A percentile compares a stretch with the other conserved stretches of the same genome.
phyloP scores from a whole-genome alignment of 2,113 vertebrate species.

The Prunella himalayana region DNA sequence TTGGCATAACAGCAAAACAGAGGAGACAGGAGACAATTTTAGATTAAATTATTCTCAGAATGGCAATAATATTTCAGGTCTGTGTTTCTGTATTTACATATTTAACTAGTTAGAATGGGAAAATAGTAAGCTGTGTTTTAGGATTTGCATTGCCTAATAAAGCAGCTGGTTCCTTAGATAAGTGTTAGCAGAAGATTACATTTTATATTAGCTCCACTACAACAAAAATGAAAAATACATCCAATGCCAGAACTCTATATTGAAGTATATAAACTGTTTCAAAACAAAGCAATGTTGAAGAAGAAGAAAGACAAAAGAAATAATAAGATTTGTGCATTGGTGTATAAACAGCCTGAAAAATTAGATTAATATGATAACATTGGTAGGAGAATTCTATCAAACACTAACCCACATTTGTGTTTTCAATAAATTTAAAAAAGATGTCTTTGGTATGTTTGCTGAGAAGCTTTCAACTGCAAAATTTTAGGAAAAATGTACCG shows the following conservation, averaged over 20 bases:
- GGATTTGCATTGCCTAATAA: not conserved
- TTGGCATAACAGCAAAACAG: accelerated
- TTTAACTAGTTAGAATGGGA: not conserved
- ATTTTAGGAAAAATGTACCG: not conserved
- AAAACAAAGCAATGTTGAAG: not conserved
- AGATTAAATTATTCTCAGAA: not conserved
- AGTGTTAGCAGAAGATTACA: not conserved
- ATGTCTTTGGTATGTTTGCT: not conserved
- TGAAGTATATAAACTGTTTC: not conserved
- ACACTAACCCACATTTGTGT: not conserved
- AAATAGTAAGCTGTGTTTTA: not conserved
- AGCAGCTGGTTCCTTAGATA: not conserved
- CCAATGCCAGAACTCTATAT: not conserved
- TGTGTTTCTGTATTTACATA: not conserved
- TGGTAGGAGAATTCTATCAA: not conserved
- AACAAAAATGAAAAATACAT: not conserved
- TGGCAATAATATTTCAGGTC: not conserved
- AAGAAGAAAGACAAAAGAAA: not conserved
- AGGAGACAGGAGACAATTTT: not conserved
- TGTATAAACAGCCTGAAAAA: not conserved
- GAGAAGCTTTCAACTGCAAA: not conserved
- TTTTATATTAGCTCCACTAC: not conserved
- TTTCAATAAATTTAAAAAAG: not conserved
- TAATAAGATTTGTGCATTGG: not conserved
- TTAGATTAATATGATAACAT: not conserved